Evolutionary conservation across 23 tunicate species (phyloP).

Genomic region (Clavelina lepadiformis): DNA sequence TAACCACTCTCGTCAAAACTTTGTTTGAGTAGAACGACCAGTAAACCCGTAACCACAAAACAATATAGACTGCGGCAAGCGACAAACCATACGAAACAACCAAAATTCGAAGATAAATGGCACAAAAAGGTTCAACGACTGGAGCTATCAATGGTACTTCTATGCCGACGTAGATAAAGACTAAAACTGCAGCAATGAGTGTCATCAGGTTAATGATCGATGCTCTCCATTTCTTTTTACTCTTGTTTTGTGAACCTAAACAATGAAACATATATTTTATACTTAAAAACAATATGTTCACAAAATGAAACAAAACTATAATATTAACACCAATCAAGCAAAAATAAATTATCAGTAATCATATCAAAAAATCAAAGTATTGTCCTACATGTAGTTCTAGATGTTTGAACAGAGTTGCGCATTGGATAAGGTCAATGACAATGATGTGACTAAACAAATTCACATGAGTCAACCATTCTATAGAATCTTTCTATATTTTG

Average conservation of each 20-base stretch:
- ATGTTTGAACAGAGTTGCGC: too few relatives aligned
- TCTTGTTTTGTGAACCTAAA: not conserved
- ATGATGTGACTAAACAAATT: too few relatives aligned
- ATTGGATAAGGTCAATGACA: too few relatives aligned
- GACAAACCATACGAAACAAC: slow-evolving; percentile 8
- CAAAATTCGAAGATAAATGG: slow-evolving; percentile 21
- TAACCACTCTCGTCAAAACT: slow-evolving; percentile 1
- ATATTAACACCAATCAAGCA: too few relatives aligned
- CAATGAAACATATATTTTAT: not conserved
- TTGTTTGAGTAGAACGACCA: slow-evolving; percentile 22
- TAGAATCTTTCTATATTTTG: too few relatives aligned
- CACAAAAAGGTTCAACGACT: slow-evolving; percentile 1
- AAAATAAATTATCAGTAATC: too few relatives aligned
- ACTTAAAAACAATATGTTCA: too few relatives aligned
- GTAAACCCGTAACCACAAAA: slow-evolving; percentile 29
- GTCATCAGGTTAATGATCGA: slow-evolving; percentile 7
- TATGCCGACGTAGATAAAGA: slow-evolving; percentile 9
- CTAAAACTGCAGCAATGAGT: slow-evolving; percentile 7
- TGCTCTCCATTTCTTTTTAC: not conserved
- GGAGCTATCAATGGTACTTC: slow-evolving; percentile 24
- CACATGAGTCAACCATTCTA: too few relatives aligned
- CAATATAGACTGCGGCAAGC: slow-evolving; percentile 8
- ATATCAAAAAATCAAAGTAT: too few relatives aligned
- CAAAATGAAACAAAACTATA: too few relatives aligned
- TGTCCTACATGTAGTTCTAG: too few relatives aligned